Evolutionary conservation across 2,888 invertebrate species (phyloP), one percentile per base, ranked within the genome.

Genomic region (Ophioninae sp.): DNA sequence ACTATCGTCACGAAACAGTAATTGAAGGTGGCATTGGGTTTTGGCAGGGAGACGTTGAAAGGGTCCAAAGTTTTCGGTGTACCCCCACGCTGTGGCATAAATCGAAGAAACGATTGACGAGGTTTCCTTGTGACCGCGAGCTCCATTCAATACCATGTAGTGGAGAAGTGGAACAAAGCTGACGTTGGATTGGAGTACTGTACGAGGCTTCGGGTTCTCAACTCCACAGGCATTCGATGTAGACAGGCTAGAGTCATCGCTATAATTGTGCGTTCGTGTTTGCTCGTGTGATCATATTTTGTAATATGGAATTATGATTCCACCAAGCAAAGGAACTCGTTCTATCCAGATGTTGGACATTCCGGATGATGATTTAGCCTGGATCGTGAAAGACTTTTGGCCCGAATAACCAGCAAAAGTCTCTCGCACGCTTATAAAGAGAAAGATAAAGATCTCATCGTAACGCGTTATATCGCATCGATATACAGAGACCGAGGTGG

Each of bases 91-190:
- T 3, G 30, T 23, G 7, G 41, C 70, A 64, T 64, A 72, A 72
- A 81, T 81, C 78, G 81, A 81, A 81, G 83, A 78, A 84, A 81
- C 81, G 84, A 84, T 73, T 79, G 84, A 73, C 81, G 78, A 81
- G 75, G 73, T 81, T 61, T 68, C 70, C n/a, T 23, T 37, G 67
- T 68, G 75, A 82, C 73, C 67, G 73, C 67, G 50, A 56, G 59
- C 13, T 61, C 68, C 79, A 79, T 81, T 81, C 68, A 79, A 68
- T 56, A 70, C 72, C 76, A 62, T 74, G 81, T 81, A 82, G 79
- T 82, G 59, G 76, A 67, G 76, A 67, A 81, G 59, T 77, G 76
- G 79, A 79, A 76, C 62, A 81, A 69, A 65, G 64, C 41, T 74
- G 77, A 76, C 57, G 79, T 79, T 65, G 73, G 67, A 72, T 37